Base-by-base conservation (phyloP, 1,140 invertebrate genomes). In the Batillaria attramentaria region DNA sequence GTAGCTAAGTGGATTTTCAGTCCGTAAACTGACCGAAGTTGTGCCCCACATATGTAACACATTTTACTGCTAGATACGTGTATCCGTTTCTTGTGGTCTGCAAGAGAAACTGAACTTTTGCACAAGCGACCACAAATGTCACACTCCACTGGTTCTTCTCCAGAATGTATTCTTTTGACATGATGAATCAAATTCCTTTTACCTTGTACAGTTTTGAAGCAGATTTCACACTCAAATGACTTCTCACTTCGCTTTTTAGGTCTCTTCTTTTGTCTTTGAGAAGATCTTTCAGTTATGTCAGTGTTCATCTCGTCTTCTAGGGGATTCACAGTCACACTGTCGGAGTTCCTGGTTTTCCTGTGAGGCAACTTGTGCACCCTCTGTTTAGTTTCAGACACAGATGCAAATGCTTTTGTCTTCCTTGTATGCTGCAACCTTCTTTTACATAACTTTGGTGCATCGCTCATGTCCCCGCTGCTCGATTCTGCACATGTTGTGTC, bases 131-230 rank as follows among this genome's bases (percentile, higher is more conserved):
- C 57, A 5, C 57, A 62, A 6, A 6, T 62, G n/a, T 62, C 57
- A 62, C 57, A 62, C 33, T 62, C 33, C n/a, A 62, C 57, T 28
- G 57, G 57, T 6, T 62, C 57, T n/a, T 62, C 57, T 62, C 57
- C 57, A 28, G 57, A 62, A 62, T 62, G 57, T 31, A 62, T 62
- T n/a, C 57, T 62, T 31, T 62, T 62, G 10, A 62, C 33, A 31
- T 62, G 57, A 62, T 62, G 33, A 24, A 24, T 62, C 33, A 62
- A 62, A 31, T 62, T 62, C n/a, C 57, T 28, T 62, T 62, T 62
- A 62, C 33, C n/a, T 10, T 28, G n/a, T 28, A 62, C n/a, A 28
- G 57, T 62, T 62, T 62, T 62, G 10, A 31, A 31, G 33, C 57
- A 62, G n/a, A 62, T 62, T 0, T 13, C n/a, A 62, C 57, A 62